These are phyloP conservation scores for Pseudanteris insignis DNA, from an alignment of 2,888 invertebrate genomes.

Conservation along the genomic window DNA sequence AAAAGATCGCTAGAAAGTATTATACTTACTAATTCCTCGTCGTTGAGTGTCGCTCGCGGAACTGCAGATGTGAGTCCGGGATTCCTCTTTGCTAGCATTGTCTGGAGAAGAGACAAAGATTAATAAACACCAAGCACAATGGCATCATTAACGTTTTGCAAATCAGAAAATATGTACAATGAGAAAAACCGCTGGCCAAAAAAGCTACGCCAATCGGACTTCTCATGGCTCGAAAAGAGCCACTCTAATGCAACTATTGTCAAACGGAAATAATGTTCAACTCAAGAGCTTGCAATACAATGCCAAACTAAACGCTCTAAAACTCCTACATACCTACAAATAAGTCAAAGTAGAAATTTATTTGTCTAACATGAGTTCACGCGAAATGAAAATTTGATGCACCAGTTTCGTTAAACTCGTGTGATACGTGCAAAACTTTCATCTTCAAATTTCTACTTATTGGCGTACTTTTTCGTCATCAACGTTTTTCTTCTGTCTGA, in stretches of 20 bases:
- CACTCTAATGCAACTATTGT: conserved; percentile 1
- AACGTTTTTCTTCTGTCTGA: too few species aligned
- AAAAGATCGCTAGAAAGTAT: conserved; percentile 22
- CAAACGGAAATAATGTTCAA: conserved; percentile 6
- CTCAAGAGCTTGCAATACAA: conserved; percentile 2
- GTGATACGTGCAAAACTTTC: too few species aligned
- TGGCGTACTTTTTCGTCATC: too few species aligned
- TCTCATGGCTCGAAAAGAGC: conserved; percentile 1
- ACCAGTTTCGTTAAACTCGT: too few species aligned
- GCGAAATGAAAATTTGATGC: too few species aligned
- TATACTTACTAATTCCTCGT: conserved; percentile 94
- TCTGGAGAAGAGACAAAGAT: conserved; percentile 71
- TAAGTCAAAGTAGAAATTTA: too few species aligned
- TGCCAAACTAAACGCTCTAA: too few species aligned
- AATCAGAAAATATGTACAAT: conserved; percentile 37
- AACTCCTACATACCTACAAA: too few species aligned
- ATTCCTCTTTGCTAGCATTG: conserved; percentile 98
- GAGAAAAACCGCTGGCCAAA: conserved; percentile 36
- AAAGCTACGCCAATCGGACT: conserved; percentile 26
- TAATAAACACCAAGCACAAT: conserved; percentile 48
- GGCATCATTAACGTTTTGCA: conserved; percentile 24
- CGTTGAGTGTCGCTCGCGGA: conserved; percentile 95
- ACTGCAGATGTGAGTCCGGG: conserved; percentile 97
- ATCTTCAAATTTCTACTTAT: too few species aligned
- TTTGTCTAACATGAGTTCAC: too few species aligned